Base-by-base conservation (phyloP, 2,113 vertebrate species). In the Arvicanthis niloticus region DNA sequence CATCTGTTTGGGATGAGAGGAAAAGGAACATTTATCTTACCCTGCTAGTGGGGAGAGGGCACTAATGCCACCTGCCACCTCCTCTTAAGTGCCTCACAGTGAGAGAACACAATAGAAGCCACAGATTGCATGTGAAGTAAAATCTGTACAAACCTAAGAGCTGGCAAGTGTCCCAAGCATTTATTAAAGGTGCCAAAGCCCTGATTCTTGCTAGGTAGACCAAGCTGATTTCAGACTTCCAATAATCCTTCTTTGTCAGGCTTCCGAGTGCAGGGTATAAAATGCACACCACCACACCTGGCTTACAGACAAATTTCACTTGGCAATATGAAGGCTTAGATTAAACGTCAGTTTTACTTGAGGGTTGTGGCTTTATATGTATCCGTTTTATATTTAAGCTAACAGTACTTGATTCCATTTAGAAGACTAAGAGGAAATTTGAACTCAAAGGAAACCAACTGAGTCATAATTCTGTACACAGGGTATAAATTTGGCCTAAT, bases 91-190 rank as follows among this genome's bases (percentile, higher is more conserved):
- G 86, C 29, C 60, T 92, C 68, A 34, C 58, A 42, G 56, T n/a
- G 76, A 89, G 9, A 94, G 93, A 91, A 94, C 89, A 96, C 82
- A 89, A 75, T 81, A 42, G 93, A 76, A 91, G 58, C 56, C 82
- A 45, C 89, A 96, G 96, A 96, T 76, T 58, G 93, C 56, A 87
- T 56, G 62, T 48, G 7, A 92, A 80, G 90, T 88, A 58, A 96
- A 94, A 91, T 53, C 29, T 29, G 80, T 76, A 53, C 78, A 17
- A 68, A 22, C 11, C n/a, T 72, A 93, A 84, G 29, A 58, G 84
- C 93, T 92, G 90, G 78, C 53, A 56, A 24, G 16, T 0, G 19
- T 78, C 65, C 75, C 96, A 45, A 93, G 76, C 58, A 6, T 53
- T 92, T 53, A 88, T 89, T 70, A 48, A 85, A 88, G 73, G 77